Percentiles rank a stretch among this genome's conserved stretches.
phyloP scores from a whole-genome alignment of 23 tunicate species.

The Ciona savignyi region DNA sequence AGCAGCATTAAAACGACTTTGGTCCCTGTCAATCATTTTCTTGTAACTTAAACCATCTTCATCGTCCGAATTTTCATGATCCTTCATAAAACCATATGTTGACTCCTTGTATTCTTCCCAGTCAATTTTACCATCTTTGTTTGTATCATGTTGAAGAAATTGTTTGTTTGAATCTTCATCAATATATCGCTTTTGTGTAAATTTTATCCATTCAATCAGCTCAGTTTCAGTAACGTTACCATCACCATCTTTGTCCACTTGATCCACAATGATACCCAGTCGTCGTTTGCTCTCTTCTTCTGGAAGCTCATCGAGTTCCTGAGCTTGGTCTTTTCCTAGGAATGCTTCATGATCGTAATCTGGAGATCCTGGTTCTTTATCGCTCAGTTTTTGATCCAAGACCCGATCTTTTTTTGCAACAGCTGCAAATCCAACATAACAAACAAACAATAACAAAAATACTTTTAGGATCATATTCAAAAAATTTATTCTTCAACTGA shows the following conservation, averaged over 20 bases:
- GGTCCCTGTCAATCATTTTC: constrained; percentile 65
- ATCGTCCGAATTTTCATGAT: constrained; percentile 21
- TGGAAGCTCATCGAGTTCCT: constrained; percentile 49
- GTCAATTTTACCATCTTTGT: constrained; percentile 61
- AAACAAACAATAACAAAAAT: background rate
- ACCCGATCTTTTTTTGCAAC: constrained; percentile 66
- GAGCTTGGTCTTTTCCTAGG: constrained; percentile 64
- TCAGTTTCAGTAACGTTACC: constrained; percentile 67
- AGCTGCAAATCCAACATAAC: constrained; percentile 18
- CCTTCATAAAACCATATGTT: constrained; percentile 83
- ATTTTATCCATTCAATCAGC: constrained; percentile 71
- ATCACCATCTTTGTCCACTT: constrained; percentile 79
- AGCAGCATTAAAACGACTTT: constrained; percentile 57
- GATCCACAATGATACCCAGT: constrained; percentile 58
- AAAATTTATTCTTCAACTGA: too few species aligned
- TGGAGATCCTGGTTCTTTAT: constrained; percentile 57
- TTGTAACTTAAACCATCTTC: constrained; percentile 46
- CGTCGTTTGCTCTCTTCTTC: constrained; percentile 75
- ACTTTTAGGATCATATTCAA: too few species aligned
- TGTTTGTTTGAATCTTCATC: constrained; percentile 76
- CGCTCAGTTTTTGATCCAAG: constrained; percentile 55
- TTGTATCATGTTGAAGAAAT: constrained; percentile 53
- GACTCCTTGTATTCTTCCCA: constrained; percentile 93
- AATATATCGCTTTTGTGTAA: constrained; percentile 77
- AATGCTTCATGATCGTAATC: constrained; percentile 89